Evolutionary conservation across 2,888 invertebrate genomes (phyloP).

Genomic region (Pecten maximus): DNA sequence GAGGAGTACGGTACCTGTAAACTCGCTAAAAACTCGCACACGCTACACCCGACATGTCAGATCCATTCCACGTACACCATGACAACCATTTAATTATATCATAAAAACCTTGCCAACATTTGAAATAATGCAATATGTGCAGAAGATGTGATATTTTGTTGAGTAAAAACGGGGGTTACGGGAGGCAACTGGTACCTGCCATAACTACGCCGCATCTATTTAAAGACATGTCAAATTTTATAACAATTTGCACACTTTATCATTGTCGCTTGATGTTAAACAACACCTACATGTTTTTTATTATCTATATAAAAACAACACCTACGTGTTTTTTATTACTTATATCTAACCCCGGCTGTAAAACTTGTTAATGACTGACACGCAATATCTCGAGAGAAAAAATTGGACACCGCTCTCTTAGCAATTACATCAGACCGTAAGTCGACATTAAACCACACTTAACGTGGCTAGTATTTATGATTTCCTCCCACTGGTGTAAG

Average conservation of each 20-base stretch:
- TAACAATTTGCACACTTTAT: background rate
- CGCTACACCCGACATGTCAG: slow-evolving; percentile 11
- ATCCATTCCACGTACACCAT: background rate
- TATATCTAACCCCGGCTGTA: background rate
- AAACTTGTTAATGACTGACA: background rate
- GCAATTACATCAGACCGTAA: background rate
- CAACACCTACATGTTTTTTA: background rate
- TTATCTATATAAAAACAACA: background rate
- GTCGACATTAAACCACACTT: background rate
- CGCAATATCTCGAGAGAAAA: background rate
- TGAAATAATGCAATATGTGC: slow-evolving; percentile 26
- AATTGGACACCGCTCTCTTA: background rate
- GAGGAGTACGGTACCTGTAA: background rate
- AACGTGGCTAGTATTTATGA: background rate
- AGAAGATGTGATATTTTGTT: slow-evolving; percentile 30
- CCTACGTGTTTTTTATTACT: background rate
- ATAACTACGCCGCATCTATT: background rate
- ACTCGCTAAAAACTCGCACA: slow-evolving; percentile 13
- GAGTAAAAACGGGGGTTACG: background rate
- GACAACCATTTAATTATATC: background rate
- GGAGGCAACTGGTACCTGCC: slow-evolving; percentile 26
- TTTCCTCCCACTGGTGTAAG: background rate
- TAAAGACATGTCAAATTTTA: slow-evolving; percentile 23
- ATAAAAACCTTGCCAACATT: background rate
- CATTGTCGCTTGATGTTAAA: slow-evolving; percentile 19